phyloP scores from a whole-genome alignment of 2,888 invertebrate species.

The Iselma pallidipennis region DNA sequence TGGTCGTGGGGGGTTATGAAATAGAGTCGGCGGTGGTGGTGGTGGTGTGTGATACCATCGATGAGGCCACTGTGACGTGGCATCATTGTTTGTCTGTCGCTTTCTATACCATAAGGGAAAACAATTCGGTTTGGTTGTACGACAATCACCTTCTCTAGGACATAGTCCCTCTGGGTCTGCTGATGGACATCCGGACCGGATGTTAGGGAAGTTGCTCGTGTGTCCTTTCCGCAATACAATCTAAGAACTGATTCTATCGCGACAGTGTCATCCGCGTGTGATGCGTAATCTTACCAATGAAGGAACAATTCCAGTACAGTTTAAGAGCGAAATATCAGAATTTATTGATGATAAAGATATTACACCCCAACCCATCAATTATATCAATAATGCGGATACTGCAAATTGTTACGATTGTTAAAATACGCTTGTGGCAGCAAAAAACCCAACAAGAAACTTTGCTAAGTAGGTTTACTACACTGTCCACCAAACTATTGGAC shows the following conservation, averaged over 20 bases:
- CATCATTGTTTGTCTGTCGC: constrained; percentile 39
- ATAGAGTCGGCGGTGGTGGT: constrained; percentile 40
- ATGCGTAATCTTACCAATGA: constrained; percentile 18
- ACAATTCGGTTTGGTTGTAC: constrained; percentile 48
- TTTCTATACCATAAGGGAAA: constrained; percentile 45
- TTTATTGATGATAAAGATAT: background rate
- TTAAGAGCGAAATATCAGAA: background rate
- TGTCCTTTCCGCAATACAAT: constrained; percentile 46
- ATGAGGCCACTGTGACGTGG: constrained; percentile 45
- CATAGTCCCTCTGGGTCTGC: constrained; percentile 45
- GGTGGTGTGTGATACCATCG: constrained; percentile 50
- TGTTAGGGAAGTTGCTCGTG: constrained; percentile 47
- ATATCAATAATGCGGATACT: constrained; percentile 16
- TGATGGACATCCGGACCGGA: constrained; percentile 54
- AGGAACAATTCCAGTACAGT: background rate
- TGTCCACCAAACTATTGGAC: background rate
- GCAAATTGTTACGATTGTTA: no score
- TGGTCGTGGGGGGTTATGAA: constrained; percentile 51
- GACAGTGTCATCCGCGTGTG: constrained; percentile 10
- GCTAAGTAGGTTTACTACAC: no score
- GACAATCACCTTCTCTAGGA: constrained; percentile 51
- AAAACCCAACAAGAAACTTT: constrained; percentile 10
- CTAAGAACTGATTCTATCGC: constrained; percentile 39
- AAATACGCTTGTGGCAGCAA: no score
- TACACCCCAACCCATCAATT: background rate